These are phyloP conservation scores for Xestia c-nigrum DNA, from an alignment of 2,888 invertebrate genomes.

Conservation along the genomic window DNA sequence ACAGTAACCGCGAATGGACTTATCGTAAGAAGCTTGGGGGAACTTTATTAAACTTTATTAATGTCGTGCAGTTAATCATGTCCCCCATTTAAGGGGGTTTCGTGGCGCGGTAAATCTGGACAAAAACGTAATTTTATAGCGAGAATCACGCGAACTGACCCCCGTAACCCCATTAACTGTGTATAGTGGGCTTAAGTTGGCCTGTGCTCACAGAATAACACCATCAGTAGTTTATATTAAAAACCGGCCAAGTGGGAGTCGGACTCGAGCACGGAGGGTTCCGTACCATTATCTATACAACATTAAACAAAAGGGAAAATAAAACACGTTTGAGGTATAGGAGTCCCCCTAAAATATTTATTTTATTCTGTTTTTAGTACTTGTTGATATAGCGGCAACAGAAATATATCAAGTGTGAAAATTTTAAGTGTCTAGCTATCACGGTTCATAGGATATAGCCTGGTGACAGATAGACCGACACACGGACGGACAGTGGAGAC, in stretches of 20 bases:
- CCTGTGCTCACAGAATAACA: conserved; percentile 41
- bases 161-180: conserved; percentile 79
- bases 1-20: conserved; percentile 68
- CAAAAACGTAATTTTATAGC: conserved; percentile 86
- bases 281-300: too few species aligned
- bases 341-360: too few species aligned
- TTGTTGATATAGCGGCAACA: too few species aligned
- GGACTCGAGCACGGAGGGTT: too few species aligned
- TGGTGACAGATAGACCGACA: too few species aligned
- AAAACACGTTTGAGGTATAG: too few species aligned
- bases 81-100: conserved; percentile 82
- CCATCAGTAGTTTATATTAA: conserved; percentile 57
- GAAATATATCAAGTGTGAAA: too few species aligned
- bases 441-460: too few species aligned
- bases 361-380: too few species aligned
- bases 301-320: too few species aligned
- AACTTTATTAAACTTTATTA: conserved; percentile 86
- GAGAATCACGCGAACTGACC: conserved; percentile 87
- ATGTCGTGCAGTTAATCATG: conserved; percentile 84
- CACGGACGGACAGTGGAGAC: too few species aligned
- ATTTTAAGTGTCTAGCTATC: too few species aligned
- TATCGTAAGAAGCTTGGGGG: conserved; percentile 68
- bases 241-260: conserved; percentile 17
- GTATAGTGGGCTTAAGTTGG: conserved; percentile 45
- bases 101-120: conserved; percentile 82